Percentiles rank a stretch among this genome's conserved stretches.
Conservation (phyloP, 2,797 vertebrate genomes). For the Chaunax sp. region DNA sequence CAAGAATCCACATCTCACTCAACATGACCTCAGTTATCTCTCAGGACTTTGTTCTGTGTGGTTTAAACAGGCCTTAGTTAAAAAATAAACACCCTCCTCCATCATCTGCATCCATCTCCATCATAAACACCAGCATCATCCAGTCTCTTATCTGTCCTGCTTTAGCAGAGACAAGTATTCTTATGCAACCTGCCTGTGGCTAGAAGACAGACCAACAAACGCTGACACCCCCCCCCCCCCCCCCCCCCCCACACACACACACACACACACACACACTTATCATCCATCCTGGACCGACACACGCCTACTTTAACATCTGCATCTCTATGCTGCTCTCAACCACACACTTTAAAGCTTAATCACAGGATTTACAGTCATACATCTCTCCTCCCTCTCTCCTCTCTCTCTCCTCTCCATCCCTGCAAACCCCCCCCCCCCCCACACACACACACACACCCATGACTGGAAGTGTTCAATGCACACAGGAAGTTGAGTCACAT, state of each 20-base stretch:
- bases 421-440: conserved; percentile 16
- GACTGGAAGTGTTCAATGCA: conserved; percentile 49
- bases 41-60: too few relatives aligned
- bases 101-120: conserved; percentile 12
- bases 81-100: background rate
- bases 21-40: background rate
- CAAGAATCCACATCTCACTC: background rate
- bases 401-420: conserved; percentile 20
- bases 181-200: conserved; percentile 68
- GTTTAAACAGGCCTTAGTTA: too few relatives aligned
- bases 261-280: conserved; percentile 29
- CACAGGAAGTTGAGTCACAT: conserved; percentile 71
- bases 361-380: conserved; percentile 65
- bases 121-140: conserved; percentile 16
- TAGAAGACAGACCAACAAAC: conserved; percentile 40
- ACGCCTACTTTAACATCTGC: conserved; percentile 45
- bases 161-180: conserved; percentile 45
- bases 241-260: background rate
- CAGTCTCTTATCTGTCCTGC: conserved; percentile 41
- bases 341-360: conserved; percentile 62
- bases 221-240: background rate
- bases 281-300: conserved; percentile 24
- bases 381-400: conserved; percentile 24
- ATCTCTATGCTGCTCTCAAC: conserved; percentile 45
- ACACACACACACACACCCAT: conserved; percentile 42